Base-by-base conservation (phyloP, 2,888 invertebrate genomes). In the Brassicogethes aeneus region DNA sequence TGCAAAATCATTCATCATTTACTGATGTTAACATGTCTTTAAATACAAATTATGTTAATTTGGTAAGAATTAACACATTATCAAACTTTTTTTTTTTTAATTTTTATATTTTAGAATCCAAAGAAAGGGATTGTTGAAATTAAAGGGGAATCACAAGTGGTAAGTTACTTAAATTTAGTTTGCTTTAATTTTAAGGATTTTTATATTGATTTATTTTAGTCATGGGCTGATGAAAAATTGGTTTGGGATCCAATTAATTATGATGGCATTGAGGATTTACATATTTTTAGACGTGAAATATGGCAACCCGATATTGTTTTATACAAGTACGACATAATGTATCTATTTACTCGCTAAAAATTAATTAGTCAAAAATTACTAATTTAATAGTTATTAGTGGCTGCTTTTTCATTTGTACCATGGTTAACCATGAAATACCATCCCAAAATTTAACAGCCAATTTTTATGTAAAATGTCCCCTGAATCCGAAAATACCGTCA, bases 181-280 rank as follows among this genome's bases (percentile, higher is more conserved):
- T n/a, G n/a, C n/a, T n/a, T n/a, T n/a, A n/a, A n/a, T n/a, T n/a
- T 8, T 23, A 30, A 8, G 14, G 12, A 12, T 32, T 32, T 5
- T 32, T 12, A 13, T 43, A 16, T 39, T 17, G 1, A 16, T 36
- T 34, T 43, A 46, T 66, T 68, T 23, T 57, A 81, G 81, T 67
- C 62, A 45, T 84, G 84, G 84, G 65, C 57, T 0, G 83, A 83
- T 51, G 65, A 72, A 10, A 76, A 74, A 44, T 62, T 82, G 52
- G 62, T 67, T 0, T 84, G 83, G 83, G 65, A 74, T 47, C 74
- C 77, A 0, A 59, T 56, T 12, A 71, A 75, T 31, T 81, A 72
- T 57, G 74, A 71, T n/a, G 70, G 71, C 3, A 69, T 78, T 0
- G 62, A 65, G 1, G 57, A 52, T 12, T 47, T 79, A 0, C 69